A percentile compares a stretch with the other conserved stretches of the same genome.
These are phyloP conservation scores for Schizotus pectinicornis DNA, from an alignment of 2,888 invertebrate genomes.

Conservation along the genomic window DNA sequence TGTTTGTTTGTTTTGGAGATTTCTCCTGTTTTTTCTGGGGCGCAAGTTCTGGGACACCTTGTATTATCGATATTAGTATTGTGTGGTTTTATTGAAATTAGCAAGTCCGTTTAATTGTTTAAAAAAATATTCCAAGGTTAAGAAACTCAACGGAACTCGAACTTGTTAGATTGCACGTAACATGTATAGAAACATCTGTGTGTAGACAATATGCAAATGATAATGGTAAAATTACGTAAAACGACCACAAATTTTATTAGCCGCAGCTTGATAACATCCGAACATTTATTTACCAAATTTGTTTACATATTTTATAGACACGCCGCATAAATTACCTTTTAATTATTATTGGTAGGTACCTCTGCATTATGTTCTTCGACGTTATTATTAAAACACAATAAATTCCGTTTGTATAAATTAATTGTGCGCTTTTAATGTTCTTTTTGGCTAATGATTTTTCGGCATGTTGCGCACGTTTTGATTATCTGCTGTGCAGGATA, in stretches of 20 bases:
- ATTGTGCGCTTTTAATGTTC: background rate
- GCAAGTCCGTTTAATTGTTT: too few relatives aligned
- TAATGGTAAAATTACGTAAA: too few relatives aligned
- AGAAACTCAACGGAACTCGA: too few relatives aligned
- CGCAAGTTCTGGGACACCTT: too few relatives aligned
- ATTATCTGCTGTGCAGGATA: slow-evolving; percentile 50
- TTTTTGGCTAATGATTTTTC: slow-evolving; percentile 12
- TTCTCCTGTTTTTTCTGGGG: too few relatives aligned
- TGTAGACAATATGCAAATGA: too few relatives aligned
- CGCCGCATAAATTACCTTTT: background rate
- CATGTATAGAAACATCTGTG: too few relatives aligned
- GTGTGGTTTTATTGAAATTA: too few relatives aligned
- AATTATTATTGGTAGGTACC: background rate
- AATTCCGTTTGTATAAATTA: background rate
- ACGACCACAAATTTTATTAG: background rate
- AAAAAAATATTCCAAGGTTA: too few relatives aligned
- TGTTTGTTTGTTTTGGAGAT: too few relatives aligned
- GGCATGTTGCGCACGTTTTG: slow-evolving; percentile 22
- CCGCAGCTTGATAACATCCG: background rate
- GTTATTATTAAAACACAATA: background rate
- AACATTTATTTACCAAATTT: slow-evolving; percentile 3
- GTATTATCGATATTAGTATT: too few relatives aligned
- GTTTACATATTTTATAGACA: background rate
- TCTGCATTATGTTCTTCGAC: background rate
- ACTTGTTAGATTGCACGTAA: too few relatives aligned